Conservation (phyloP, 2,888 invertebrate genomes). For the Antheraea yamamai region DNA sequence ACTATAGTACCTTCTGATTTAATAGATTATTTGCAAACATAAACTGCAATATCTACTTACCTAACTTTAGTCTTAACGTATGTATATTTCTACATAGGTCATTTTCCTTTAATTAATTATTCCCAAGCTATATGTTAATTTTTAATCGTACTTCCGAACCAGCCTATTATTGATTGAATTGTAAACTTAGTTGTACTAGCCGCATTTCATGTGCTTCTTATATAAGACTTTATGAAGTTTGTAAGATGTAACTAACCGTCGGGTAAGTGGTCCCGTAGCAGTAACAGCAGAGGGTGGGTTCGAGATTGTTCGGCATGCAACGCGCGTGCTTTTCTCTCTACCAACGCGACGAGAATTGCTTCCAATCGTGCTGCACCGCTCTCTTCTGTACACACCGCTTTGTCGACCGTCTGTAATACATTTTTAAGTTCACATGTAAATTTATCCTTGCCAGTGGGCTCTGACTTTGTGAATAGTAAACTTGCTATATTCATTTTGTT, state of each 20-base stretch:
- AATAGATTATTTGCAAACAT: too few species aligned
- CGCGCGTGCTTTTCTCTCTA: slow-evolving; percentile 84
- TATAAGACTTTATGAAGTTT: background rate
- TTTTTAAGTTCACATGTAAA: background rate
- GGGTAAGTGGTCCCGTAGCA: slow-evolving; percentile 70
- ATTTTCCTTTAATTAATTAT: too few species aligned
- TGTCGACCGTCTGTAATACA: slow-evolving; percentile 82
- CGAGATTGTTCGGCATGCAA: slow-evolving; percentile 82
- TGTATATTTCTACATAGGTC: too few species aligned
- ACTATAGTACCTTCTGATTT: too few species aligned
- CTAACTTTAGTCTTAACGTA: too few species aligned
- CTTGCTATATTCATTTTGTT: background rate
- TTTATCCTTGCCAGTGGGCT: background rate
- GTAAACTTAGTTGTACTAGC: background rate
- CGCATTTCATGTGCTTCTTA: background rate
- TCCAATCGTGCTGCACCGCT: slow-evolving; percentile 84
- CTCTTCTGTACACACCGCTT: slow-evolving; percentile 87
- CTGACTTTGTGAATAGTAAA: background rate
- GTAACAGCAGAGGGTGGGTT: slow-evolving; percentile 65
- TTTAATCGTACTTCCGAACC: too few species aligned
- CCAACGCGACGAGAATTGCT: slow-evolving; percentile 86
- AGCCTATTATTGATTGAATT: background rate
- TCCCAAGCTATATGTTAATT: too few species aligned
- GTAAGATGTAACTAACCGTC: slow-evolving; percentile 54
- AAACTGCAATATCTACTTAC: too few species aligned